Evolutionary conservation across 1,140 invertebrate genomes (phyloP), one percentile per base, ranked within the genome.

Genomic region (Pectinophora gossypiella): DNA sequence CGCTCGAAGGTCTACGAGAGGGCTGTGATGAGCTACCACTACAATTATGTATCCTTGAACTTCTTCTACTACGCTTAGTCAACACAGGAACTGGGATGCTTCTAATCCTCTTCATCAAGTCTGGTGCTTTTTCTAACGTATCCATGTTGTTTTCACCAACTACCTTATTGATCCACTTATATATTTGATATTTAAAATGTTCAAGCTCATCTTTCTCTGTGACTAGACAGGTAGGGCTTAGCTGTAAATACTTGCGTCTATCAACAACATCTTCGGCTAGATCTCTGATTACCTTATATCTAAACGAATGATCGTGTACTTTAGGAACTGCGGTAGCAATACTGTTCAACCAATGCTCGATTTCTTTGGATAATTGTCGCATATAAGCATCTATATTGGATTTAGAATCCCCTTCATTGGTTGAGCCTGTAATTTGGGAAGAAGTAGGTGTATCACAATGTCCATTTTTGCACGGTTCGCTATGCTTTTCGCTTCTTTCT

Each of bases 181-280:
- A 83, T 49, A 83, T 68, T 48, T 78, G 71, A 65, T 72, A 83
- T 32, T 75, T 78, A 19, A 83, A 67, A 58, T 70, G 51, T 60
- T 83, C 75, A 22, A 83, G 19, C 51, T 80, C 73, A 22, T 60
- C 58, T 56, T 59, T 54, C 16, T 70, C 57, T 13, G 61, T 48
- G 16, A 38, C 32, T 43, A 1, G 61, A 10, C 32, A 54, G 2
- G 44, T 36, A 19, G 62, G 60, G 56, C 77, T 74, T n/a, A 75
- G 42, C 47, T 79, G 59, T 35, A 79, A 46, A 55, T 81, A 83
- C 57, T 73, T 81, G 13, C 67, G 61, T 51, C 64, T 63, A 40
- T 71, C 68, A 44, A 68, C 18, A 32, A 71, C 65, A 32, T 71
- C 68, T 21, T 19, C 38, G 7, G 60, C 60, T 19, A 71, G 46